Percentiles rank a stretch among this genome's conserved stretches.
These are phyloP conservation scores for Parotocinclus haroldoi DNA, from an alignment of 2,797 vertebrate species.

Conservation along the genomic window DNA sequence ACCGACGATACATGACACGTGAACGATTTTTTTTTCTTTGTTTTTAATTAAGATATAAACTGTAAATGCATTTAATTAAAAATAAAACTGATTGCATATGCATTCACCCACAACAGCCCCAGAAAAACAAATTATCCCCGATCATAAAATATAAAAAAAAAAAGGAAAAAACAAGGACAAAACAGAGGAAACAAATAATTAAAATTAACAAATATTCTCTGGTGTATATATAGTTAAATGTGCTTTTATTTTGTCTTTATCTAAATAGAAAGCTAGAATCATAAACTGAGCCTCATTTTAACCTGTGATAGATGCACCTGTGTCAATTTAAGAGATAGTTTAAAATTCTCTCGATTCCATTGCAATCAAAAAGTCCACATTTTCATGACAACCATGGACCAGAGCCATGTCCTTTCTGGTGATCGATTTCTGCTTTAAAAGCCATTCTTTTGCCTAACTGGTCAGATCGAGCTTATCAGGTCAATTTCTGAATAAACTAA, in stretches of 20 bases:
- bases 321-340: constrained; percentile 44
- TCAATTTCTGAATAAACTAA: not conserved
- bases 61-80: constrained; percentile 69
- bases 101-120: constrained; percentile 72
- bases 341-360: constrained; percentile 13
- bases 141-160: constrained; percentile 64
- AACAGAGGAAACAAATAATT: constrained; percentile 50
- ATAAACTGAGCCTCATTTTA: constrained; percentile 53
- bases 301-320: constrained; percentile 47
- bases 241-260: constrained; percentile 67
- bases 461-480: not conserved
- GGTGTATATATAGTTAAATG: constrained; percentile 76
- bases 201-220: constrained; percentile 80
- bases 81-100: constrained; percentile 76
- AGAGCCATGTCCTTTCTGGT: constrained; percentile 5
- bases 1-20: constrained; percentile 58
- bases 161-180: constrained; percentile 36
- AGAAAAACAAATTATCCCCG: constrained; percentile 61
- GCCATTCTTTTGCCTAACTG: not conserved
- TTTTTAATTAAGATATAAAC: constrained; percentile 70
- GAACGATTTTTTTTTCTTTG: constrained; percentile 53
- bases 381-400: constrained; percentile 15
- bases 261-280: constrained; percentile 57
- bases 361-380: constrained; percentile 11
- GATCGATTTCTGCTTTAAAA: constrained; percentile 9